These are phyloP conservation scores for Marmota flaviventris DNA, from an alignment of 2,113 vertebrate genomes.

Conservation along the genomic window DNA sequence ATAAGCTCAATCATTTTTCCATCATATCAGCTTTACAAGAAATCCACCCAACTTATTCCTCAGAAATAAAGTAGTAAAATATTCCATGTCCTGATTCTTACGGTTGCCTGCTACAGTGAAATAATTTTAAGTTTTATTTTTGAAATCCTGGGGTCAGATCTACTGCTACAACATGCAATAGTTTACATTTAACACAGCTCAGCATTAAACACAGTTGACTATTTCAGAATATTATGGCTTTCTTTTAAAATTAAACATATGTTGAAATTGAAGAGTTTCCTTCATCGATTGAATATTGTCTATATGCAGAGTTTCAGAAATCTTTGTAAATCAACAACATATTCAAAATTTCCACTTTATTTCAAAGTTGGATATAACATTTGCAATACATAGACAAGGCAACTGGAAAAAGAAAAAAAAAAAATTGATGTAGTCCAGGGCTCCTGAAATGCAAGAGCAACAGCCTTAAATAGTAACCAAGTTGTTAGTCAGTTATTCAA, in stretches of 20 bases:
- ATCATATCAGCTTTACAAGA: not conserved
- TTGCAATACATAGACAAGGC: not conserved
- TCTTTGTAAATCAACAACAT: slow-evolving; percentile 43
- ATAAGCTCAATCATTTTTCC: not conserved
- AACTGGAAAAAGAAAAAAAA: not conserved
- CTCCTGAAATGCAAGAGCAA: not conserved
- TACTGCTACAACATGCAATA: not conserved
- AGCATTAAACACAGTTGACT: not conserved
- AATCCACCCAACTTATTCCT: not conserved
- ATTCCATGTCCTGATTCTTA: not conserved
- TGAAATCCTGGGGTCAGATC: not conserved
- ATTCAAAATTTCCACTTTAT: slow-evolving; percentile 30
- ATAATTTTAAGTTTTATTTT: not conserved
- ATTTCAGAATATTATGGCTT: not conserved
- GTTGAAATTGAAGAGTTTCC: not conserved
- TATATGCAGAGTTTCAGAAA: not conserved
- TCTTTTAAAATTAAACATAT: not conserved
- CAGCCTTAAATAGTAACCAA: slow-evolving; percentile 11
- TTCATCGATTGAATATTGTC: not conserved
- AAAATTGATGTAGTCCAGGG: not conserved
- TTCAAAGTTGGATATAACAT: slow-evolving; percentile 1
- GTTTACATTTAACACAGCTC: not conserved
- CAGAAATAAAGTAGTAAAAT: not conserved
- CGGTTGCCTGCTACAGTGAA: not conserved
- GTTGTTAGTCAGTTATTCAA: slow-evolving; percentile 53